Base-by-base conservation (phyloP, 2,888 invertebrate species). In the Hypomecis punctinalis region DNA sequence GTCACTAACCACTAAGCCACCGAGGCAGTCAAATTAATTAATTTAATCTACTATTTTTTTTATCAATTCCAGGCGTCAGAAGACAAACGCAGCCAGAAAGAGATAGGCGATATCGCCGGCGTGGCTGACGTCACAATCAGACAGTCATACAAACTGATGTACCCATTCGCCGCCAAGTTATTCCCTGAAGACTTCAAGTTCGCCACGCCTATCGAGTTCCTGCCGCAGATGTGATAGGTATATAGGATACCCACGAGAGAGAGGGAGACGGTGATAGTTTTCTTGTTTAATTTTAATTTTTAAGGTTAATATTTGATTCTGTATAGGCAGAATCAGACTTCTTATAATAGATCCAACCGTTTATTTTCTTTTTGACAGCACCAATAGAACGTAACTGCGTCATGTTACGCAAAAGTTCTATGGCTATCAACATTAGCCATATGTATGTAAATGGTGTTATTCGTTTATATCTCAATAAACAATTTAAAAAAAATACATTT, bases 161-260 rank as follows among this genome's bases (percentile, higher is more conserved):
- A 98, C 84, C 98, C 99, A 0, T 97, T 96, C 81, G 99, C 99
- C 0, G 95, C 94, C 1, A 96, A 97, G 79, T 93, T 99, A 0
- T 99, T 99, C 91, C 99, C 99, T 0, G 97, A 97, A 75, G 99
- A 99, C 89, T 99, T 99, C 91, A 97, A 97, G 88, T 99, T 99
- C 84, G 96, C 96, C 10, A 98, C 98, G 7, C 98, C 99, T 0
- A 98, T 99, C 73, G 99, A 99, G 73, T 97, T 97, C 83, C 94
- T 99, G 71, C 99, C 99, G 2, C 96, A 96, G 81, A 97, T 96
- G 96, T 97, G 88, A 83, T 71, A 47, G 43, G 8, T 1, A 6
- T 6, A 45, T 2, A n/a, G n/a, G 40, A 46, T 33, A 49, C 2
- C 2, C 37, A 0, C 10, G 36, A 54, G 37, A 36, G 10, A 40